phyloP scores from a whole-genome alignment of 2,113 vertebrate species.

The Hiodon tergisus region DNA sequence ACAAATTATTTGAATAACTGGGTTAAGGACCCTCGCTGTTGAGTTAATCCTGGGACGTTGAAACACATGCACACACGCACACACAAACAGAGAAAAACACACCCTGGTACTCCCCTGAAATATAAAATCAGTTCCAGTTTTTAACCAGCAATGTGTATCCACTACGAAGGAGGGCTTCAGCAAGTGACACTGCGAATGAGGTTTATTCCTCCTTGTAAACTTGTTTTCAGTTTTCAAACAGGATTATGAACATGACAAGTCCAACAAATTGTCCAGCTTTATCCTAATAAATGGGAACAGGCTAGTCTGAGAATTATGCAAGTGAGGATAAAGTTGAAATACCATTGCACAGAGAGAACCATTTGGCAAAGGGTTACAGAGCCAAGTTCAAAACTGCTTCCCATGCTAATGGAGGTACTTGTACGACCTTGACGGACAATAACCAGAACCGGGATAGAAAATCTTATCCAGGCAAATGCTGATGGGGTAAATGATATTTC shows the following conservation, averaged over 20 bases:
- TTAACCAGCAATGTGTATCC: not conserved
- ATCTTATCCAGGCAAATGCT: conserved; percentile 4
- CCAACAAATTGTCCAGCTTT: conserved; percentile 97
- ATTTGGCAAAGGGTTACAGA: not conserved
- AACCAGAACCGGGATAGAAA: not conserved
- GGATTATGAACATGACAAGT: conserved; percentile 94
- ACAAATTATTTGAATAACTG: conserved; percentile 9
- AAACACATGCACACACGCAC: not conserved
- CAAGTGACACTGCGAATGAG: not conserved
- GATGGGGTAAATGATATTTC: not conserved
- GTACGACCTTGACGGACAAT: not conserved
- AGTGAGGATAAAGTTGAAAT: not conserved
- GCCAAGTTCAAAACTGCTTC: not conserved
- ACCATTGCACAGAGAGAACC: not conserved
- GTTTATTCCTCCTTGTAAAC: not conserved
- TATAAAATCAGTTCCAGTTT: no score
- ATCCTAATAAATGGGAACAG: conserved; percentile 81
- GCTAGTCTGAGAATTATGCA: not conserved
- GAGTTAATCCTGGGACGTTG: no score
- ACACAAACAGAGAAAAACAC: not conserved
- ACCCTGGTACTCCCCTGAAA: not conserved
- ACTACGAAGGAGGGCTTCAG: not conserved
- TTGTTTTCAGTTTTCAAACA: not conserved
- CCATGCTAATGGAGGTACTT: conserved; percentile 2
- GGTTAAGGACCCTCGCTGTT: no score